Conservation (phyloP, 1,140 invertebrate species). For the Diorhabda elongata region DNA sequence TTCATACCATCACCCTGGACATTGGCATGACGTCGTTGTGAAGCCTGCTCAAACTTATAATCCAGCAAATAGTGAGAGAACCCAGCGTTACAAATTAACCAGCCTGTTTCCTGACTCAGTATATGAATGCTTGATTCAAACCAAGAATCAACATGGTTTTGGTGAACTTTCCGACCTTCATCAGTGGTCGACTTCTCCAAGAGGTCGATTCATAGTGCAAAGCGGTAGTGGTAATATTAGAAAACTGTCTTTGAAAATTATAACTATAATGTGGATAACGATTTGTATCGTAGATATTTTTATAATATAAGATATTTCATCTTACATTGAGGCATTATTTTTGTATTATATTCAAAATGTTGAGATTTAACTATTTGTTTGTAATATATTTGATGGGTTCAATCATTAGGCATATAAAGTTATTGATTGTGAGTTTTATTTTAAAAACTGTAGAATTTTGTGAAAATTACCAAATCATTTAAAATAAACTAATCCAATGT, state of each 20-base stretch:
- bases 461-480: too few species aligned
- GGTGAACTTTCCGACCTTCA: conserved; percentile 53
- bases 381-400: too few species aligned
- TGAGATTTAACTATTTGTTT: too few species aligned
- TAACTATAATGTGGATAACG: neutral
- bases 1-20: conserved; percentile 65
- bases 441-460: too few species aligned
- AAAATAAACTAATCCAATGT: too few species aligned
- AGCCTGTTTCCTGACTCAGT: conserved; percentile 56
- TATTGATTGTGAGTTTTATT: too few species aligned
- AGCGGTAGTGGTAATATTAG: conserved; percentile 9
- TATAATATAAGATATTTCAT: neutral
- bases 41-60: conserved; percentile 43
- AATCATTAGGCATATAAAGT: too few species aligned
- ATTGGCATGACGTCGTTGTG: conserved; percentile 63
- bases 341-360: too few species aligned
- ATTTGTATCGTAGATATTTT: neutral
- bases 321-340: too few species aligned
- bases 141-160: conserved; percentile 65
- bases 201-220: conserved; percentile 29
- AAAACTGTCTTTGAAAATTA: neutral
- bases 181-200: conserved; percentile 44
- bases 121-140: conserved; percentile 62
- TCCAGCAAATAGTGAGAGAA: conserved; percentile 37
- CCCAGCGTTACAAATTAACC: conserved; percentile 45